Percentiles rank a stretch among this genome's conserved stretches.
These are phyloP conservation scores for Drosophila ercepeae DNA, from an alignment of 1,140 invertebrate species.

Conservation along the genomic window DNA sequence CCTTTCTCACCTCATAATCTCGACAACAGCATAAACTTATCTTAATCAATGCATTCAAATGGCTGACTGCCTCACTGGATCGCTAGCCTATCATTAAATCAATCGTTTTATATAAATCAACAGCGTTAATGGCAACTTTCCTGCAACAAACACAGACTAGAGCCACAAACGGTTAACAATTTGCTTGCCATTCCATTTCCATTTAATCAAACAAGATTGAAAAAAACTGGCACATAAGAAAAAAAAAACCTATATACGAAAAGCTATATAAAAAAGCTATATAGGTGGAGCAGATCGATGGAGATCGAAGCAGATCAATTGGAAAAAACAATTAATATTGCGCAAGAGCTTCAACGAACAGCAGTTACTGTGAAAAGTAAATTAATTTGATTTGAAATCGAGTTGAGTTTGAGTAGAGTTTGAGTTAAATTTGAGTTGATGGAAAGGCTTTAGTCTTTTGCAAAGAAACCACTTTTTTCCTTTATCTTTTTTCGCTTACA, in stretches of 20 bases:
- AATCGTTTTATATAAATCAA: slow-evolving; percentile 75
- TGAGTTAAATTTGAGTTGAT: no score
- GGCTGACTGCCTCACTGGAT: neutral
- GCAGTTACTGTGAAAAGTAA: slow-evolving; percentile 32
- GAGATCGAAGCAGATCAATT: slow-evolving; percentile 55
- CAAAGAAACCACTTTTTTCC: no score
- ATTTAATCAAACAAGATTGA: slow-evolving; percentile 47
- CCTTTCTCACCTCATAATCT: slow-evolving; percentile 54
- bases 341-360: slow-evolving; percentile 51
- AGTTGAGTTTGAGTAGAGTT: slow-evolving; percentile 9
- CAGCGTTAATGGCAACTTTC: slow-evolving; percentile 66
- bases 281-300: slow-evolving; percentile 19
- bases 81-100: slow-evolving; percentile 54
- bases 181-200: slow-evolving; percentile 59
- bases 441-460: no score
- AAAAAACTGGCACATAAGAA: slow-evolving; percentile 46
- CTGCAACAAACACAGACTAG: slow-evolving; percentile 24
- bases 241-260: no score
- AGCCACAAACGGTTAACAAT: slow-evolving; percentile 34
- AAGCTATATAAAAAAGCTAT: no score
- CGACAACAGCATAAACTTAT: slow-evolving; percentile 24
- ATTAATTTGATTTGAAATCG: slow-evolving; percentile 56
- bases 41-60: slow-evolving; percentile 37
- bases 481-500: slow-evolving; percentile 25
- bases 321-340: slow-evolving; percentile 70